Evolutionary conservation across 2,797 vertebrate species (phyloP).

Genomic region (Myotis findleyi): DNA sequence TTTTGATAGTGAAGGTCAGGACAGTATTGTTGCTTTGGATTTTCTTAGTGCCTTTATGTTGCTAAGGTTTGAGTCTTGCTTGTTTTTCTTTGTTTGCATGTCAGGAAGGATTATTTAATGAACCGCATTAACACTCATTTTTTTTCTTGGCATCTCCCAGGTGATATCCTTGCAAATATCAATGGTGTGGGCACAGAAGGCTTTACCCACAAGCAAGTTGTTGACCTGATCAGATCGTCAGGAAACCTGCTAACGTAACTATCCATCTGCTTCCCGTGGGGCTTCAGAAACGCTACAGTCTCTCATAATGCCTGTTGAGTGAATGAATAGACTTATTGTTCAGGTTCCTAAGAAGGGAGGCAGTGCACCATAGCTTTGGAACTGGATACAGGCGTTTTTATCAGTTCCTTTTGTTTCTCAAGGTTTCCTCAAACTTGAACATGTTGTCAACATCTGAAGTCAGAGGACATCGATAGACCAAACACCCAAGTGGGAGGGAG

Average conservation of each 20-base stretch:
- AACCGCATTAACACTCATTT: background rate
- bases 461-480: background rate
- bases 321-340: slow-evolving; percentile 66
- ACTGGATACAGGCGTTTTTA: background rate
- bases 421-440: slow-evolving; percentile 54
- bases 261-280: background rate
- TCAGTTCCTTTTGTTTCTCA: slow-evolving; percentile 69
- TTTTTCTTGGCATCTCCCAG: slow-evolving; percentile 82
- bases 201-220: slow-evolving; percentile 91
- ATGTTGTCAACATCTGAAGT: slow-evolving; percentile 51
- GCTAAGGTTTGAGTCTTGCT: background rate
- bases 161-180: slow-evolving; percentile 93
- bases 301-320: background rate
- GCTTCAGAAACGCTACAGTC: background rate
- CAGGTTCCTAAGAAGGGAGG: background rate
- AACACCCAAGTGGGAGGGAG: background rate
- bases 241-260: slow-evolving; percentile 93
- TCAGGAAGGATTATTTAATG: slow-evolving; percentile 35
- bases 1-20: background rate
- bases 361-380: background rate
- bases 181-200: slow-evolving; percentile 92
- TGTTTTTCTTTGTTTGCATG: background rate
- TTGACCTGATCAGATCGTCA: slow-evolving; percentile 92
- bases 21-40: background rate
- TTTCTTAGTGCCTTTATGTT: slow-evolving; percentile 13